Base-by-base conservation (phyloP, 2,113 vertebrate species). In the Sigmodon hispidus region DNA sequence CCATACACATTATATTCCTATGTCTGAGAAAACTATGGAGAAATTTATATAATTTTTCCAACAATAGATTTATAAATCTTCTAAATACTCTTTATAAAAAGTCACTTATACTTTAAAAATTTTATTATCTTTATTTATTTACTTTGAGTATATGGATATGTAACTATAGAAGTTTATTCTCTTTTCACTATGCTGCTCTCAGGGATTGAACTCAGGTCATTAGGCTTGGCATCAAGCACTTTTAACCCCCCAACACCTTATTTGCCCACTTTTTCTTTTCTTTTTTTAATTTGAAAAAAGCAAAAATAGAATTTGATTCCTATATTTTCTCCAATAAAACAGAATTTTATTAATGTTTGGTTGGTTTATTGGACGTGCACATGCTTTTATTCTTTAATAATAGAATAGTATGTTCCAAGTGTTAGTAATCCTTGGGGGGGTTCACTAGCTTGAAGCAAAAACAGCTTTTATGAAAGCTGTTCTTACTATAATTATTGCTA, bases 391-490 rank as follows among this genome's bases (percentile, higher is more conserved):
- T 79, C 16, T 59, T 67, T 86, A 59, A 79, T 79, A 94, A 92
- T 17, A 57, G 43, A 59, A 90, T 50, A 63, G 15, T 36, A 75
- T 72, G 95, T 96, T 79, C 65, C 19, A 63, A 67, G 10, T 83
- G 7, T 13, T 50, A 86, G 59, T 67, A 94, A 36, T n/a, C 75
- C 86, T 89, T 80, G 12, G 29, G 87, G 13, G 59, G 65, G 0
- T 3, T 8, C 12, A 0, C 15, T 80, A 61, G 59, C 61, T 90
- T 9, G 5, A 73, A 5, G 19, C 34, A 95, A n/a, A 52, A 94
- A 91, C 17, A 9, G 75, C 96, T 7, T 9, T 96, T 65, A 85
- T 81, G 85, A 94, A 86, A 94, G 26, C 45, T 94, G 43, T 84
- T 12, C 8, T 91, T 55, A 72, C 21, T 1, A 16, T 94, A 93